A percentile compares a stretch with the other conserved stretches of the same genome.
Conservation (phyloP, 2,797 vertebrate species). For the Psittacula derbiana region DNA sequence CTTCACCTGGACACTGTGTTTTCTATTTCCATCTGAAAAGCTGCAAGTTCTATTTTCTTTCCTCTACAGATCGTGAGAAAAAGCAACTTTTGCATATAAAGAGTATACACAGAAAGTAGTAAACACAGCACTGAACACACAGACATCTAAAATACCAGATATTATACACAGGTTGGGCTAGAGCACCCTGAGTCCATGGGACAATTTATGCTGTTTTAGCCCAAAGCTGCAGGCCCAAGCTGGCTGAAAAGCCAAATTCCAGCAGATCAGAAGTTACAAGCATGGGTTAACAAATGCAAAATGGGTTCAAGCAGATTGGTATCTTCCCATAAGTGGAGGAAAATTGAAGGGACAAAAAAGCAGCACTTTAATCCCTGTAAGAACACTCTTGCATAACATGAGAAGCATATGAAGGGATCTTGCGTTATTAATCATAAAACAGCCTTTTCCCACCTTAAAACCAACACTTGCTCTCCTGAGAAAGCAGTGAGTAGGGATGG, state of each 20-base stretch:
- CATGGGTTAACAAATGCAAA: background rate
- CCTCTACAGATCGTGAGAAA: background rate
- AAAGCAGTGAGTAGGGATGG: background rate
- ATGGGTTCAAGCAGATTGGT: background rate
- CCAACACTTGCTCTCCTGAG: too few species aligned
- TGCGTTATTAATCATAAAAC: background rate
- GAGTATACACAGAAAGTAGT: background rate
- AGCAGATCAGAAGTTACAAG: background rate
- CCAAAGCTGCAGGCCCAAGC: background rate
- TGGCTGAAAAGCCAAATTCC: background rate
- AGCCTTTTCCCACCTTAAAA: background rate
- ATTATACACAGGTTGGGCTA: background rate
- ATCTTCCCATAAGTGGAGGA: background rate
- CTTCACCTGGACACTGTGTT: background rate
- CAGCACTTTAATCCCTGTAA: background rate
- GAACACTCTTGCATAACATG: background rate
- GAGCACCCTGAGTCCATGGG: background rate
- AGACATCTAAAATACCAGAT: background rate
- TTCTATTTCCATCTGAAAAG: background rate
- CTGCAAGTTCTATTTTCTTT: background rate
- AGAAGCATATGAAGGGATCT: background rate
- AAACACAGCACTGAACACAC: background rate
- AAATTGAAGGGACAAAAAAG: background rate
- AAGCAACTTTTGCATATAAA: background rate
- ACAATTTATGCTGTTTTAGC: background rate